Conservation (phyloP, 2,113 vertebrate genomes). For the Menura novaehollandiae region DNA sequence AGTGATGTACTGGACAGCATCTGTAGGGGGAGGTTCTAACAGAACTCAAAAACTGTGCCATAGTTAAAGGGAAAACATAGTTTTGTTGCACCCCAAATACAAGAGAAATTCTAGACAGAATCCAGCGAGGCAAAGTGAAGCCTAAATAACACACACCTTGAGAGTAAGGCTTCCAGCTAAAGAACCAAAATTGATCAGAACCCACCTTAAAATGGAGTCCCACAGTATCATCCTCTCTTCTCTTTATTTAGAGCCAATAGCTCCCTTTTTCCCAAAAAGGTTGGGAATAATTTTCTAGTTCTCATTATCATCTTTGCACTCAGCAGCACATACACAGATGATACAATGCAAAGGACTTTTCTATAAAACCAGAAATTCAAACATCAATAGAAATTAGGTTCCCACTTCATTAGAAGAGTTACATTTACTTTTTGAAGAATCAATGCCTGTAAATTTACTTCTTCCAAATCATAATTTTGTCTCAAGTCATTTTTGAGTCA, state of each 20-base stretch:
- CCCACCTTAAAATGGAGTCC: not conserved
- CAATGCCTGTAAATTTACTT: not conserved
- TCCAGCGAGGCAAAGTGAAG: not conserved
- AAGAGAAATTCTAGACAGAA: not conserved
- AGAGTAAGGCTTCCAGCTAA: not conserved
- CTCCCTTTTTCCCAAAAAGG: not conserved
- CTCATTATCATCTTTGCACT: not conserved
- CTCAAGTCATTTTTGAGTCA: not conserved
- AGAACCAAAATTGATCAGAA: not conserved
- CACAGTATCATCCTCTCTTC: not conserved
- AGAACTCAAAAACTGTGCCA: not conserved
- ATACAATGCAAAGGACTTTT: not conserved
- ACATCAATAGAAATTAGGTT: not conserved
- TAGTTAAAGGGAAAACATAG: not conserved
- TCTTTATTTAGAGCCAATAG: not conserved
- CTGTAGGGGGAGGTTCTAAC: not conserved
- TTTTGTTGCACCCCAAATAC: not conserved
- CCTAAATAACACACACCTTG: no score
- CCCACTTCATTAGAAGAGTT: not conserved
- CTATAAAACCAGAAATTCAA: not conserved
- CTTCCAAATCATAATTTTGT: not conserved
- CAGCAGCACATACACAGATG: not conserved
- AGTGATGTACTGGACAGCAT: fast-evolving
- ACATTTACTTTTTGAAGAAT: not conserved
- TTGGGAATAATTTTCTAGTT: not conserved